A percentile compares a stretch with the other conserved stretches of the same genome.
These are phyloP conservation scores for Linepithema humile DNA, from an alignment of 1,140 invertebrate species.

Conservation along the genomic window DNA sequence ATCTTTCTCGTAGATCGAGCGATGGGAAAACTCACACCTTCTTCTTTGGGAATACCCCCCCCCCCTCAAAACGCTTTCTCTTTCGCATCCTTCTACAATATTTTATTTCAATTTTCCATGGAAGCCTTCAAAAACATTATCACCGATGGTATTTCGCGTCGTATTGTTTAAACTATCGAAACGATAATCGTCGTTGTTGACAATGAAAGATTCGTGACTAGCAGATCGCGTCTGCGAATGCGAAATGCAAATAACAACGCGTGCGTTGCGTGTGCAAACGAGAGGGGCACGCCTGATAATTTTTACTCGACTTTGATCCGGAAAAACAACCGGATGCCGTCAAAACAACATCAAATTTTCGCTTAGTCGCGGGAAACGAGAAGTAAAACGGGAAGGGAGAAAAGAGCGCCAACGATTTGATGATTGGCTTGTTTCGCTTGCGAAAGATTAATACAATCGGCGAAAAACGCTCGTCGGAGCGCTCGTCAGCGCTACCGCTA, in stretches of 20 bases:
- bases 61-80: neutral
- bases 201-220: neutral
- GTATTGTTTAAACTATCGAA: neutral
- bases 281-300: neutral
- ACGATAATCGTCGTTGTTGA: neutral
- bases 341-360: slow-evolving; percentile 26
- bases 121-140: neutral
- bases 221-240: neutral
- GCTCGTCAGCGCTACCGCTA: neutral
- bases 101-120: neutral
- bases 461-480: neutral
- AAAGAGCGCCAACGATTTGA: neutral
- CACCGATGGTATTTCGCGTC: neutral
- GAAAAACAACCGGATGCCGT: neutral
- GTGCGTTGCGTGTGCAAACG: neutral
- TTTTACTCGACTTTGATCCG: slow-evolving; percentile 10
- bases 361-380: neutral
- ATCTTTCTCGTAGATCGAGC: neutral
- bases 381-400: neutral
- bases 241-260: neutral
- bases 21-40: neutral
- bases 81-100: neutral
- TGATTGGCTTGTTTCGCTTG: slow-evolving; percentile 10
- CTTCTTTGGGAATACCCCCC: neutral
- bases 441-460: slow-evolving; percentile 11